A percentile compares a stretch with the other conserved stretches of the same genome.
Evolutionary conservation across 2,113 vertebrate genomes (phyloP).

Genomic region (Motacilla tschutschensis): DNA sequence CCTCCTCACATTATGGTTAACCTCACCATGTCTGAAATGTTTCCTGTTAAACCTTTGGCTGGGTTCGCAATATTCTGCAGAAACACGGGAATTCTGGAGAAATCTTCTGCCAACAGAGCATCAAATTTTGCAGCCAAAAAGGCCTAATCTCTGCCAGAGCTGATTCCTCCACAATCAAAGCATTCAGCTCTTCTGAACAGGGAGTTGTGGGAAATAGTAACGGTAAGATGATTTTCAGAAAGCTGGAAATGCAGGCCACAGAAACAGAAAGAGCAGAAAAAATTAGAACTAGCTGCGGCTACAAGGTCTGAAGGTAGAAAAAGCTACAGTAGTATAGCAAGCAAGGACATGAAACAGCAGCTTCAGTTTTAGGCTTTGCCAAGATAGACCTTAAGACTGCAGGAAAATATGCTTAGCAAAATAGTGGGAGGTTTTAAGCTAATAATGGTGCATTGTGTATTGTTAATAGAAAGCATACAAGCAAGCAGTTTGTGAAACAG

Average conservation of each 20-base stretch:
- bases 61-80: neutral
- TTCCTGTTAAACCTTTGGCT: neutral
- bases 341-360: neutral
- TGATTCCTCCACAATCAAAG: neutral
- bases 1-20: neutral
- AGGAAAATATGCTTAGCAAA: neutral
- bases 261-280: neutral
- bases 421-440: neutral
- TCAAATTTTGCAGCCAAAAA: neutral
- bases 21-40: neutral
- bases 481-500: neutral
- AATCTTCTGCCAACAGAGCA: neutral
- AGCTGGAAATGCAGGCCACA: neutral
- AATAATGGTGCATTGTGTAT: neutral
- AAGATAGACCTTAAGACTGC: neutral
- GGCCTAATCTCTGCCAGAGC: neutral
- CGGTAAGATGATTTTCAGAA: neutral
- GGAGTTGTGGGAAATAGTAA: neutral
- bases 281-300: neutral
- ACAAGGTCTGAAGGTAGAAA: neutral
- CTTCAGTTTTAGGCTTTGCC: neutral
- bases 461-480: neutral
- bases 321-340: neutral
- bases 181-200: neutral
- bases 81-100: neutral